phyloP scores from a whole-genome alignment of 2,113 vertebrate species.

The Zootoca vivipara region DNA sequence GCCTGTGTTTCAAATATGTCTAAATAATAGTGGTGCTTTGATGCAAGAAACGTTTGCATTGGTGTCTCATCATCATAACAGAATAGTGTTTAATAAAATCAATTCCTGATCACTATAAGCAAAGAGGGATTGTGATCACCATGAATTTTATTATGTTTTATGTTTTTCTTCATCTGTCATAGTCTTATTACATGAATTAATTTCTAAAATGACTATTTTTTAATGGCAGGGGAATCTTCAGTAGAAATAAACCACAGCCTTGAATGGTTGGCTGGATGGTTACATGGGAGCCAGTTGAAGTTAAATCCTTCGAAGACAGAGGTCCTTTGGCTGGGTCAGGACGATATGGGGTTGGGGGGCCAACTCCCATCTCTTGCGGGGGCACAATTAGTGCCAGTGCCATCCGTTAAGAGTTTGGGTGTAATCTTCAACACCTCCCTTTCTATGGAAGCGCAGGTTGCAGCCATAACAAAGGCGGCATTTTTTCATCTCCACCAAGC shows the following conservation, averaged over 20 bases:
- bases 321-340: no score
- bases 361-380: no score
- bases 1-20: conserved; percentile 49
- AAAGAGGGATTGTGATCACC: conserved; percentile 14
- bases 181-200: background rate
- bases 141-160: conserved; percentile 24
- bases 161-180: conserved; percentile 2
- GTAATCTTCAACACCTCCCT: no score
- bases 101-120: conserved; percentile 9
- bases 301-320: no score
- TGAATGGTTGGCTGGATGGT: background rate
- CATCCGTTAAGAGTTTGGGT: no score
- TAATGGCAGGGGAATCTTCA: conserved; percentile 5
- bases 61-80: conserved; percentile 35
- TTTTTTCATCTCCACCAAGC: no score
- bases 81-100: conserved; percentile 53
- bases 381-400: no score
- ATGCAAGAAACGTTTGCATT: conserved; percentile 18
- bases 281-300: no score
- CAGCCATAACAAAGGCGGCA: no score
- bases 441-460: no score
- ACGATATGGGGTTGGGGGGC: no score
- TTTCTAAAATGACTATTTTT: background rate
- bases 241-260: conserved; percentile 8
- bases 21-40: conserved; percentile 41